Percentiles rank a stretch among this genome's conserved stretches.
These are phyloP conservation scores for Periophthalmus modestus DNA, from an alignment of 2,113 vertebrate species.

Conservation along the genomic window DNA sequence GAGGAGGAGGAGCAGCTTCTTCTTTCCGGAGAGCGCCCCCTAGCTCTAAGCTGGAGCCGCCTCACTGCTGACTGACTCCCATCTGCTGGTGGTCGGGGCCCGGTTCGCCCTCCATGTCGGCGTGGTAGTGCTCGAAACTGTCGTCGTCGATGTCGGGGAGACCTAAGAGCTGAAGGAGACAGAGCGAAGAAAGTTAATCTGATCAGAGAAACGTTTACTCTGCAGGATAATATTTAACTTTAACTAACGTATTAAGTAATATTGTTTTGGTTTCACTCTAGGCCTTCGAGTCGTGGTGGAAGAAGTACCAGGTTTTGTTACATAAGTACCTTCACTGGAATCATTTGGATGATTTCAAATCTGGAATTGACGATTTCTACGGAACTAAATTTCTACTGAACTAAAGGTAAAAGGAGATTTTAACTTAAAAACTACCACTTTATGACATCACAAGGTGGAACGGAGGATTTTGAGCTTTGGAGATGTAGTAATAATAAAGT, in stretches of 20 bases:
- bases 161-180: constrained; percentile 84
- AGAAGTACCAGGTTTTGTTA: too few species aligned
- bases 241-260: background rate
- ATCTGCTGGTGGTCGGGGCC: constrained; percentile 98
- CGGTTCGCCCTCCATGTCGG: constrained; percentile 95
- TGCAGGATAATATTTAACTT: background rate
- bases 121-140: constrained; percentile 95
- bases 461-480: too few species aligned
- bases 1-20: too few species aligned
- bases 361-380: too few species aligned
- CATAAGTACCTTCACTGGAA: too few species aligned
- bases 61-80: constrained; percentile 99
- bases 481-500: too few species aligned
- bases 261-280: background rate
- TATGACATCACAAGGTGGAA: too few species aligned
- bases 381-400: too few species aligned
- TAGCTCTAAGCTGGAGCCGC: constrained; percentile 15
- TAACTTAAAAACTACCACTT: too few species aligned
- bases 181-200: background rate
- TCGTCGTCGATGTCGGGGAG: constrained; percentile 96
- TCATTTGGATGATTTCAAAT: too few species aligned
- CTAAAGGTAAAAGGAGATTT: too few species aligned
- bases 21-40: constrained; percentile 25
- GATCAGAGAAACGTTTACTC: background rate
- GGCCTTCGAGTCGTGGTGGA: too few species aligned